These are phyloP conservation scores for Tenodera sinensis DNA, from an alignment of 2,888 invertebrate species.

Conservation along the genomic window DNA sequence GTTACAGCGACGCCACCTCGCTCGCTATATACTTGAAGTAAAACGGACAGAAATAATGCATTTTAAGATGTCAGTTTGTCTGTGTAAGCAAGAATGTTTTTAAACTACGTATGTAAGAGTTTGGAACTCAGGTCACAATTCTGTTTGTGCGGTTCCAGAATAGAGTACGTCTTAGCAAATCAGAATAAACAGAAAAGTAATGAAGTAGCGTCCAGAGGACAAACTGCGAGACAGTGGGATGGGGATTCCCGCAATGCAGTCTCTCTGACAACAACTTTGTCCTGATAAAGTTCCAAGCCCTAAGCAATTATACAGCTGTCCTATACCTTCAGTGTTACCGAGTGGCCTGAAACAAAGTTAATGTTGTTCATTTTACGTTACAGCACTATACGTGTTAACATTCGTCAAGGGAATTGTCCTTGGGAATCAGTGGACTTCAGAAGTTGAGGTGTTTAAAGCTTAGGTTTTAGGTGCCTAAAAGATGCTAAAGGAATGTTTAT, in stretches of 20 bases:
- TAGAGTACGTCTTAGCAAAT: not conserved
- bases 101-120: not conserved
- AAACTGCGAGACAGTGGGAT: not conserved
- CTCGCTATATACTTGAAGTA: too few relatives aligned
- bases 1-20: too few relatives aligned
- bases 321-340: not conserved
- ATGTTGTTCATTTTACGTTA: not conserved
- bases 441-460: too few relatives aligned
- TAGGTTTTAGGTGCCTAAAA: too few relatives aligned
- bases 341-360: not conserved
- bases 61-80: too few relatives aligned
- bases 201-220: not conserved
- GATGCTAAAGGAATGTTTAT: too few relatives aligned
- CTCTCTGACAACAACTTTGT: not conserved
- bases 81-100: too few relatives aligned
- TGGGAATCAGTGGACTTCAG: too few relatives aligned
- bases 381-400: too few relatives aligned
- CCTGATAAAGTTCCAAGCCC: not conserved
- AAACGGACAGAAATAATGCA: too few relatives aligned
- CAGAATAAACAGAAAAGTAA: not conserved
- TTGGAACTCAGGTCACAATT: not conserved
- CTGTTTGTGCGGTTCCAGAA: not conserved
- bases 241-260: not conserved
- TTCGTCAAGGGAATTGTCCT: too few relatives aligned
- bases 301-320: not conserved